Conservation (phyloP, 2,797 vertebrate genomes). For the Chiloscyllium punctatum region DNA sequence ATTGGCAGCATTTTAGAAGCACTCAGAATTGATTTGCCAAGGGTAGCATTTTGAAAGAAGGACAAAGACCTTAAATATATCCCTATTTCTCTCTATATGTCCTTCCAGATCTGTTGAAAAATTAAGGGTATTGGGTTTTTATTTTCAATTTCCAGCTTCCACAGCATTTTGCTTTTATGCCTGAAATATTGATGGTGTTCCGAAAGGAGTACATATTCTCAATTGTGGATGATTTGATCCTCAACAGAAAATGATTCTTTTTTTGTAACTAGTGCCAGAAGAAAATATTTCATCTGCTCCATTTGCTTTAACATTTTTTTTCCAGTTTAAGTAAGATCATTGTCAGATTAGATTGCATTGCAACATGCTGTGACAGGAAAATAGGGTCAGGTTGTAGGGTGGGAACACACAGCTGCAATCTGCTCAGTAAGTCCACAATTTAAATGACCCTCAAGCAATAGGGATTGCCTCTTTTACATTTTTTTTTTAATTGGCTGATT, state of each 20-base stretch:
- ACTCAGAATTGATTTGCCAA: neutral
- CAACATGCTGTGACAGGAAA: conserved; percentile 4
- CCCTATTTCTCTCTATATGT: neutral
- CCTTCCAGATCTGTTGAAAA: neutral
- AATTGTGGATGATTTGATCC: neutral
- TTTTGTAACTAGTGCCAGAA: neutral
- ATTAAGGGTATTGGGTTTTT: neutral
- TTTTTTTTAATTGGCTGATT: conserved; percentile 21
- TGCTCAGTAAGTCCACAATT: neutral
- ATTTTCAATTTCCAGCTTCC: neutral
- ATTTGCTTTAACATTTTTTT: neutral
- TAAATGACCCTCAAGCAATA: neutral
- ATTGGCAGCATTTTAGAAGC: neutral
- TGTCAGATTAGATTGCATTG: neutral
- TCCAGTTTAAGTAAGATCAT: neutral
- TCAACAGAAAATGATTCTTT: neutral
- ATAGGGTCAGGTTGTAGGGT: neutral
- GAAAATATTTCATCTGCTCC: neutral
- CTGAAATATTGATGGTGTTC: neutral
- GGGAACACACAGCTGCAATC: conserved; percentile 8
- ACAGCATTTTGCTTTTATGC: neutral
- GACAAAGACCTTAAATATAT: neutral
- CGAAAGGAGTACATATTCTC: neutral
- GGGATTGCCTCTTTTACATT: neutral
- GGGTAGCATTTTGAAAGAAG: neutral